Evolutionary conservation across 1,140 invertebrate genomes (phyloP).

Genomic region (Caenorhabditis remanei): DNA sequence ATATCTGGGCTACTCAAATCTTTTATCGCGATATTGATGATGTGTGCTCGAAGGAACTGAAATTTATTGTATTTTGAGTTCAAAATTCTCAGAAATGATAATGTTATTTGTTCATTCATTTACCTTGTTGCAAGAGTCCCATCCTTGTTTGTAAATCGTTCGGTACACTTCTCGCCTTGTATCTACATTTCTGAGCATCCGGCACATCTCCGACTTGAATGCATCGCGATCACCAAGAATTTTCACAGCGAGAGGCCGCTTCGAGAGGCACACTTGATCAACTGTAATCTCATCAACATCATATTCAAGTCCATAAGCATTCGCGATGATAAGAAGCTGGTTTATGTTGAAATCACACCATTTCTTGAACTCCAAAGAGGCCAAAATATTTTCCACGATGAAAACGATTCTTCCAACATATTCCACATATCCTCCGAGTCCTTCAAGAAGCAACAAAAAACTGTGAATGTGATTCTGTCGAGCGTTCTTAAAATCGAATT

Average conservation of each 20-base stretch:
- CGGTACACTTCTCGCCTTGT: constrained; percentile 22
- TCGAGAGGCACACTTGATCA: neutral
- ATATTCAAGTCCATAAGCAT: neutral
- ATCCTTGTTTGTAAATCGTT: neutral
- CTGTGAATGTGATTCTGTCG: constrained; percentile 3
- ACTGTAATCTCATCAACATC: constrained; percentile 20
- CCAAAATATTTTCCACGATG: neutral
- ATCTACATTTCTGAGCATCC: neutral
- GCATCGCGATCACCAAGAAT: constrained; percentile 7
- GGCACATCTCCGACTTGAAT: constrained; percentile 28
- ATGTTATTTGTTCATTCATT: no score
- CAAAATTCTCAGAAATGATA: neutral
- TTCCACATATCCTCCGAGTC: neutral
- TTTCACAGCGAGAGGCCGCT: neutral
- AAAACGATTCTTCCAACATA: neutral
- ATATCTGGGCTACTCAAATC: neutral
- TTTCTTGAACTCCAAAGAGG: neutral
- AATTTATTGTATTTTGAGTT: neutral
- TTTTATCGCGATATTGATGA: neutral
- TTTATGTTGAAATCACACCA: constrained; percentile 37
- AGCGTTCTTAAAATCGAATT: neutral
- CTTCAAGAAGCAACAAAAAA: neutral
- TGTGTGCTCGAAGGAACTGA: constrained; percentile 21
- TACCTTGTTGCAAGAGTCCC: constrained; percentile 14
- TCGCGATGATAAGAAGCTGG: neutral